Conservation (phyloP, 2,888 invertebrate genomes). For the Gonocerus acuteangulatus region DNA sequence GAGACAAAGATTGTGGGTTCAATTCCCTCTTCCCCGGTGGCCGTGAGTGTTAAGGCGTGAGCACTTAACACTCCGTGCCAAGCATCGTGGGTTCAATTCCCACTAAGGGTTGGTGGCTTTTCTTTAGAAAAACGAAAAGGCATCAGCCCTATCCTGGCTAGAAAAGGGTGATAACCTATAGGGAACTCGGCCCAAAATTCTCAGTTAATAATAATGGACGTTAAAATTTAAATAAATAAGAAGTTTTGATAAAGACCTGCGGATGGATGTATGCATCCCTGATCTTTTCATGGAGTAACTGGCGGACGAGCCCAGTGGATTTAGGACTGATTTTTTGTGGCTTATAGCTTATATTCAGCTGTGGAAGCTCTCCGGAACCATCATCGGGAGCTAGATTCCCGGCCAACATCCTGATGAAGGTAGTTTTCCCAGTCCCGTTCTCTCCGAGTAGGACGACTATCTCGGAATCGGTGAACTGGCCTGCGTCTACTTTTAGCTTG, state of each 20-base stretch:
- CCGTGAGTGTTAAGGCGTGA: too few relatives aligned
- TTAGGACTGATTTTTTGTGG: conserved; percentile 99
- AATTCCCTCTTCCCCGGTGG: too few relatives aligned
- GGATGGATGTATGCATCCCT: conserved; percentile 96
- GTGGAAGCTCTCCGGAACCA: conserved; percentile 69
- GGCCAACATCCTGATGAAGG: conserved; percentile 96
- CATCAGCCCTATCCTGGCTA: too few relatives aligned
- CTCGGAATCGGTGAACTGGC: conserved; percentile 98
- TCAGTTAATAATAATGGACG: too few relatives aligned
- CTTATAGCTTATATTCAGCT: conserved; percentile 96
- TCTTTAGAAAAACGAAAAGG: too few relatives aligned
- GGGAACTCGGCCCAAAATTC: too few relatives aligned
- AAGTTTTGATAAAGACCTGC: conserved; percentile 46
- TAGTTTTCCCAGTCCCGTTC: conserved; percentile 99
- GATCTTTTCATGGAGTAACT: conserved; percentile 91
- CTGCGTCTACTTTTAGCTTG: conserved; percentile 68
- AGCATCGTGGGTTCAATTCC: too few relatives aligned
- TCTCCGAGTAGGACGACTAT: conserved; percentile 94
- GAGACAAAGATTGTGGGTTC: too few relatives aligned
- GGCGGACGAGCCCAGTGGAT: conserved; percentile 81
- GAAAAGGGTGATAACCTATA: too few relatives aligned
- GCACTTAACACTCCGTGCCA: too few relatives aligned
- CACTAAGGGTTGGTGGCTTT: too few relatives aligned
- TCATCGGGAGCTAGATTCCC: conserved; percentile 88
- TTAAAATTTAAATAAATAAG: too few relatives aligned